Conservation (phyloP, 2,797 vertebrate genomes). For the Hippocampus kuda region DNA sequence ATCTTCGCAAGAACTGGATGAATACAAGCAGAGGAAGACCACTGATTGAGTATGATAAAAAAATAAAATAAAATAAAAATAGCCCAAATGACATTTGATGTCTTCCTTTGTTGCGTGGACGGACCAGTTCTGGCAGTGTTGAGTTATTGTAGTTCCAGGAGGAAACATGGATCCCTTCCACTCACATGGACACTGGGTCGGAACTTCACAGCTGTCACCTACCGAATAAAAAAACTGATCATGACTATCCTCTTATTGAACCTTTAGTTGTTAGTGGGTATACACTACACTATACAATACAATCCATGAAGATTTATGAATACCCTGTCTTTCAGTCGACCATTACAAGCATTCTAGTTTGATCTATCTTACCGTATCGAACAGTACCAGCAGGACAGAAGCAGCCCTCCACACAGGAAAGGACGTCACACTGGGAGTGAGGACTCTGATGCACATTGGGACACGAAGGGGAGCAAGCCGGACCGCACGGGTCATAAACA, state of each 20-base stretch:
- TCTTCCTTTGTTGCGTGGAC: conserved; percentile 15
- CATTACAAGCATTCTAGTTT: neutral
- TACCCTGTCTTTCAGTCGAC: neutral
- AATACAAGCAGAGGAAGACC: conserved; percentile 4
- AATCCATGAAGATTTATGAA: too few relatives aligned
- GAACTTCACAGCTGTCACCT: conserved; percentile 69
- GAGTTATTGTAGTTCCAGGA: conserved; percentile 57
- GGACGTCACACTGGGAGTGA: conserved; percentile 57
- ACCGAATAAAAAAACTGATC: conserved; percentile 7
- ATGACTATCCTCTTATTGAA: neutral
- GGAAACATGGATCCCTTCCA: conserved; percentile 76
- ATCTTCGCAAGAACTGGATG: conserved; percentile 69
- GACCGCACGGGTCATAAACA: conserved; percentile 79
- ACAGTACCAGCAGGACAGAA: conserved; percentile 76
- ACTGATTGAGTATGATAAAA: neutral
- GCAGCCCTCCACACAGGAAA: conserved; percentile 82
- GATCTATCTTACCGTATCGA: conserved; percentile 61
- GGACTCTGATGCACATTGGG: conserved; percentile 43
- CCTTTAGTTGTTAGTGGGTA: too few relatives aligned
- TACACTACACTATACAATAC: too few relatives aligned
- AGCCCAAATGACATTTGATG: neutral
- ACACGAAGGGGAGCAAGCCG: conserved; percentile 71
- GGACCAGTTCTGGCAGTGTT: conserved; percentile 81
- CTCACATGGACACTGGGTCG: conserved; percentile 73
- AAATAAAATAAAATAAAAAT: neutral